Evolutionary conservation across 2,888 invertebrate genomes (phyloP).

Genomic region (Dolomedes plantarius): DNA sequence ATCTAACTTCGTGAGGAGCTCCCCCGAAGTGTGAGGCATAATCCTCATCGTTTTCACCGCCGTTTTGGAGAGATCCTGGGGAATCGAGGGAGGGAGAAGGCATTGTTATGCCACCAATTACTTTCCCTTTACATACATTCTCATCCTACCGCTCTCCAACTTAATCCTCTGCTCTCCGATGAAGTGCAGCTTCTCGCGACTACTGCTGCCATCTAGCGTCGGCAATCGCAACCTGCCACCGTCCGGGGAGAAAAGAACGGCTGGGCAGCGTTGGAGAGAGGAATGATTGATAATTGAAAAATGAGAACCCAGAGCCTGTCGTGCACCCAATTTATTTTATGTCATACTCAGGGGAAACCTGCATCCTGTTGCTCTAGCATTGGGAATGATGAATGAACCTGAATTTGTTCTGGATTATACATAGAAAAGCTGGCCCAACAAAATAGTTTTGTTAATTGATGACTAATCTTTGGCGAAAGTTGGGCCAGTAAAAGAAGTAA

Average conservation of each 20-base stretch:
- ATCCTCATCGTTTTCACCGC: not conserved
- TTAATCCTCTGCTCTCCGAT: not conserved
- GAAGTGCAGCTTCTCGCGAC: not conserved
- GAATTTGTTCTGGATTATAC: constrained; percentile 71
- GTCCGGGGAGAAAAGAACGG: constrained; percentile 44
- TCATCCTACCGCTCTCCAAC: not conserved
- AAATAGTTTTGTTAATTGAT: constrained; percentile 72
- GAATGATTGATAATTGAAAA: constrained; percentile 72
- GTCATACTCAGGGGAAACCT: constrained; percentile 72
- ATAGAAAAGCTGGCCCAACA: constrained; percentile 71
- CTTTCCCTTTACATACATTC: not conserved
- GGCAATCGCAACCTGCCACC: not conserved
- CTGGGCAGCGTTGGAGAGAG: constrained; percentile 29
- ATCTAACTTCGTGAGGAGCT: no score
- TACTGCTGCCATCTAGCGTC: constrained; percentile 22
- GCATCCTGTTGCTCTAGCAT: constrained; percentile 71
- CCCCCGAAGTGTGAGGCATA: not conserved
- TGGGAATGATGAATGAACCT: constrained; percentile 69
- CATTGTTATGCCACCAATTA: constrained; percentile 11
- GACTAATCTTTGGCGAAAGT: constrained; percentile 71
- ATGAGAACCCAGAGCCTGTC: constrained; percentile 72
- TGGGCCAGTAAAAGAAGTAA: constrained; percentile 70
- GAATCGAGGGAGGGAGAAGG: not conserved
- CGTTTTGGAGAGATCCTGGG: not conserved
- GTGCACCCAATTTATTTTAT: constrained; percentile 72